These are phyloP conservation scores for Xiphias gladius DNA, from an alignment of 2,113 vertebrate genomes.

Conservation along the genomic window DNA sequence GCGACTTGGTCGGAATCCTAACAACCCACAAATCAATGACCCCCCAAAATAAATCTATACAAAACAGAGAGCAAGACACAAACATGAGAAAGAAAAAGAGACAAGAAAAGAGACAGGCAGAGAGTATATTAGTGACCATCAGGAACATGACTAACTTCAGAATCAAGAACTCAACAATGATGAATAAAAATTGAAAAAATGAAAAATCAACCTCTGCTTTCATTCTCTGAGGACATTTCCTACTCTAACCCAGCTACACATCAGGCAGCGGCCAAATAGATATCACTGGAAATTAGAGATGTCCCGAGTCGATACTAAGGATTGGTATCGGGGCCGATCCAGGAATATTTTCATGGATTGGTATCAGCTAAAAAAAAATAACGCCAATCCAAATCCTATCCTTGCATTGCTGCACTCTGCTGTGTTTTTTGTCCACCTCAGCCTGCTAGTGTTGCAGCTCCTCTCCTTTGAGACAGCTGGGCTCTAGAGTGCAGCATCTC, in stretches of 20 bases:
- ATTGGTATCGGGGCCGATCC: not conserved
- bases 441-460: not conserved
- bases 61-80: constrained; percentile 13
- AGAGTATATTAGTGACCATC: constrained; percentile 25
- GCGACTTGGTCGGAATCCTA: constrained; percentile 46
- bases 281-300: not conserved
- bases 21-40: constrained; percentile 48
- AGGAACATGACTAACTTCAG: constrained; percentile 16
- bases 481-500: not conserved
- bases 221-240: not conserved
- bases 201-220: not conserved
- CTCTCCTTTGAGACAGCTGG: not conserved
- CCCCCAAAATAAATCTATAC: not conserved
- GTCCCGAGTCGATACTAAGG: not conserved
- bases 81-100: constrained; percentile 6
- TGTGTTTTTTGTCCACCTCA: not conserved
- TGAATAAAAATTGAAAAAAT: not conserved
- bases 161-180: constrained; percentile 2
- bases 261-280: not conserved
- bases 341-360: not conserved
- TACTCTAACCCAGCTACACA: not conserved
- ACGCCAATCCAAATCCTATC: not conserved
- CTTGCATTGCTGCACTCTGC: not conserved
- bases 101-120: not conserved
- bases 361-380: not conserved